A percentile compares a stretch with the other conserved stretches of the same genome.
Evolutionary conservation across 1,140 invertebrate species (phyloP).

Genomic region (Goniozus legneri): DNA sequence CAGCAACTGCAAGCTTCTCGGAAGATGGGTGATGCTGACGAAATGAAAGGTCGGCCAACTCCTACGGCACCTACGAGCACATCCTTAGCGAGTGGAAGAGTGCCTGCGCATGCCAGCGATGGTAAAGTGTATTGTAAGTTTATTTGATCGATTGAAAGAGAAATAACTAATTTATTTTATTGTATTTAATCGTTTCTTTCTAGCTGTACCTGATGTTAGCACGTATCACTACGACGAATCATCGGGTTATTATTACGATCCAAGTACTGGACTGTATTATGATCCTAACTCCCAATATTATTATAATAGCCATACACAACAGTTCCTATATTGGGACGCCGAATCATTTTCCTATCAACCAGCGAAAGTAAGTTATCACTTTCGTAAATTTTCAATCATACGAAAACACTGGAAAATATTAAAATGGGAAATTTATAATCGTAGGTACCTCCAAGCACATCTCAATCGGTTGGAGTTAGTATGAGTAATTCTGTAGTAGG

Average conservation of each 20-base stretch:
- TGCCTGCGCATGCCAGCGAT: slow-evolving; percentile 59
- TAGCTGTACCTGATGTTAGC: slow-evolving; percentile 82
- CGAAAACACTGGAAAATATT: too few species aligned
- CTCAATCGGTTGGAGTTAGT: neutral
- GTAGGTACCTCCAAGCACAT: slow-evolving; percentile 7
- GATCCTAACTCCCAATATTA: slow-evolving; percentile 93
- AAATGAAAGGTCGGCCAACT: slow-evolving; percentile 50
- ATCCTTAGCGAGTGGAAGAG: slow-evolving; percentile 47
- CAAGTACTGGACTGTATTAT: slow-evolving; percentile 89
- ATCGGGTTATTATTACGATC: slow-evolving; percentile 96
- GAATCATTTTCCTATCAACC: slow-evolving; percentile 76
- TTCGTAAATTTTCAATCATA: neutral
- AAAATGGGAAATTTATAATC: slow-evolving; percentile 2
- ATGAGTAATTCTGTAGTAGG: neutral
- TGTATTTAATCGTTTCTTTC: slow-evolving; percentile 16
- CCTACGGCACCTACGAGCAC: slow-evolving; percentile 54
- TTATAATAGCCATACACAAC: slow-evolving; percentile 83
- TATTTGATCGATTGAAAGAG: neutral
- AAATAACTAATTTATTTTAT: too few species aligned
- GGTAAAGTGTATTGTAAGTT: slow-evolving; percentile 66
- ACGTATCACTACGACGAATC: slow-evolving; percentile 92
- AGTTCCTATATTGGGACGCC: slow-evolving; percentile 95
- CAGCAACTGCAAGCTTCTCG: slow-evolving; percentile 66
- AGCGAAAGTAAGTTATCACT: slow-evolving; percentile 53
- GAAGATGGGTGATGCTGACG: slow-evolving; percentile 47